phyloP scores from a whole-genome alignment of 2,113 vertebrate species.

The Tauraco erythrolophus region DNA sequence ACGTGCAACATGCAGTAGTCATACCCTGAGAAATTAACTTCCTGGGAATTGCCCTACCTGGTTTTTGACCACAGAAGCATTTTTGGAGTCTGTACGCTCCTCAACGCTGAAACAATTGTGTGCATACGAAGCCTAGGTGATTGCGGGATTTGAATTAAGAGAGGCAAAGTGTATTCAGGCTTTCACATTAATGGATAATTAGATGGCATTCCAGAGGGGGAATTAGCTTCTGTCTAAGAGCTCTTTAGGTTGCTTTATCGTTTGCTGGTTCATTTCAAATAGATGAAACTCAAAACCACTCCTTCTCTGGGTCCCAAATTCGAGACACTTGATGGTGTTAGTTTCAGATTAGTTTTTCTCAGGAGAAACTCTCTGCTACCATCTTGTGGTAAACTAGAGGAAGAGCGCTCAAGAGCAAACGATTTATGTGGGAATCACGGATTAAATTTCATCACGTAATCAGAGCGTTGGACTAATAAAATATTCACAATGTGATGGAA shows the following conservation, averaged over 20 bases:
- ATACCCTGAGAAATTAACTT: background rate
- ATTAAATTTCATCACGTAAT: background rate
- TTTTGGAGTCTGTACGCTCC: background rate
- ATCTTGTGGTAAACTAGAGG: background rate
- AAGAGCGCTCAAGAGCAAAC: background rate
- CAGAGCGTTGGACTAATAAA: background rate
- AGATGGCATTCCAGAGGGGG: background rate
- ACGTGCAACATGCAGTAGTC: background rate
- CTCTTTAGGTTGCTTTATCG: background rate
- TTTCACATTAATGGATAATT: background rate
- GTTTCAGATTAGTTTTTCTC: background rate
- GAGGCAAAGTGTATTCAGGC: background rate
- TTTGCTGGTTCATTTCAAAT: background rate
- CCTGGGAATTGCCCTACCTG: background rate
- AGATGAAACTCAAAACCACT: background rate
- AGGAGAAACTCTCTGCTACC: background rate
- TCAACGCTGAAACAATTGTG: background rate
- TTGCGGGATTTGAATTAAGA: background rate
- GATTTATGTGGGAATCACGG: accelerated
- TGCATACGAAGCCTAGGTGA: background rate
- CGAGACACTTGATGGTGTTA: background rate
- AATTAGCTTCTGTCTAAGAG: background rate
- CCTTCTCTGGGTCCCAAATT: background rate
- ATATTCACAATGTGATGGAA: background rate
- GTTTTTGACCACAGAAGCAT: background rate